Percentiles rank a stretch among this genome's conserved stretches.
These are phyloP conservation scores for Petrocephalus schoutedeni DNA, from an alignment of 2,797 vertebrate species.

Conservation along the genomic window DNA sequence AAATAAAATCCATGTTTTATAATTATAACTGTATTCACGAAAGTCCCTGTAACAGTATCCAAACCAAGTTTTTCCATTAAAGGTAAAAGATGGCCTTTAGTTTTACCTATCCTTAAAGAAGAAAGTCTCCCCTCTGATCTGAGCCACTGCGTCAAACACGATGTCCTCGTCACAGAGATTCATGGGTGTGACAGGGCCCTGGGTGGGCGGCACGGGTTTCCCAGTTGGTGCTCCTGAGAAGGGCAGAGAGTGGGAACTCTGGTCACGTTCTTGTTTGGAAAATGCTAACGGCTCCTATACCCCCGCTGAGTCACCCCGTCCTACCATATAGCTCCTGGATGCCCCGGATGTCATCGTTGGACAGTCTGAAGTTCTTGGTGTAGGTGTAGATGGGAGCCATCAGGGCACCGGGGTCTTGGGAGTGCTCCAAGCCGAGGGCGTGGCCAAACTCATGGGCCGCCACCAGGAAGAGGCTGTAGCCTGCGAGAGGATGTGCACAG, in stretches of 20 bases:
- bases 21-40: background rate
- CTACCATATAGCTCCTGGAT: slow-evolving; percentile 95
- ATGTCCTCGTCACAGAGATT: slow-evolving; percentile 83
- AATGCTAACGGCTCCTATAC: background rate
- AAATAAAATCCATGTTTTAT: background rate
- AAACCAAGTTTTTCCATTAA: background rate
- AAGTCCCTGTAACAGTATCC: background rate
- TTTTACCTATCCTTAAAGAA: slow-evolving; percentile 95
- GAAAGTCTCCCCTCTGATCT: slow-evolving; percentile 92
- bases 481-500: slow-evolving; percentile 48
- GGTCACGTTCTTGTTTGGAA: background rate
- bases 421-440: slow-evolving; percentile 93
- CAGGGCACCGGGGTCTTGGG: slow-evolving; percentile 85
- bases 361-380: slow-evolving; percentile 86
- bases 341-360: slow-evolving; percentile 84
- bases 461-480: slow-evolving; percentile 95
- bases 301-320: background rate
- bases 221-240: slow-evolving; percentile 67
- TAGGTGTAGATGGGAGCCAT: slow-evolving; percentile 96
- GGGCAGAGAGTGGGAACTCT: background rate
- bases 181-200: slow-evolving; percentile 85
- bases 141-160: slow-evolving; percentile 83
- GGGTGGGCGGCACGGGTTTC: slow-evolving; percentile 72
- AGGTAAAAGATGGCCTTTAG: background rate
- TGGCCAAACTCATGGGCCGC: slow-evolving; percentile 99